Conservation (phyloP, 1,140 invertebrate genomes). For the Armadillidium nasatum region DNA sequence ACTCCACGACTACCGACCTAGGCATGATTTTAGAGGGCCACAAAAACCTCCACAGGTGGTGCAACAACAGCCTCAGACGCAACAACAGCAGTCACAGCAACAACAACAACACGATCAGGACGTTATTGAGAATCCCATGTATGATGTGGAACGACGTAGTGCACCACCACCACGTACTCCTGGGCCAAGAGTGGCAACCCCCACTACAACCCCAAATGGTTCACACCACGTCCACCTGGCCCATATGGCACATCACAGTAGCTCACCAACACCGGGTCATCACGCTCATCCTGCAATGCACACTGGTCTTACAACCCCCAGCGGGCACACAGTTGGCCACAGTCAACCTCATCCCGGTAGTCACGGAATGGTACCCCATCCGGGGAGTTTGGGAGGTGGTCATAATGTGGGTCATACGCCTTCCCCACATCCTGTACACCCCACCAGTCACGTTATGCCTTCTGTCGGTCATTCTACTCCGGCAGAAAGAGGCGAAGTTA, state of each 20-base stretch:
- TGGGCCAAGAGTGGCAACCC: conserved; percentile 29
- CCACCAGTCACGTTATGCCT: neutral
- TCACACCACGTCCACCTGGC: conserved; percentile 16
- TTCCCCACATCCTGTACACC: neutral
- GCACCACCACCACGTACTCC: conserved; percentile 32
- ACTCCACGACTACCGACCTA: conserved; percentile 41
- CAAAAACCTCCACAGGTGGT: conserved; percentile 27
- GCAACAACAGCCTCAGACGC: conserved; percentile 14
- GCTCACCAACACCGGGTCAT: conserved; percentile 27
- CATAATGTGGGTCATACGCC: neutral
- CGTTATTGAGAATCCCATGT: conserved; percentile 45
- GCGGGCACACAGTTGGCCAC: neutral
- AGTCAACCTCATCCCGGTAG: neutral
- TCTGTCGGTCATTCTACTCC: conserved; percentile 2
- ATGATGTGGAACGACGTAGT: conserved; percentile 41
- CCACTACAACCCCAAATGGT: conserved; percentile 33
- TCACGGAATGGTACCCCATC: neutral
- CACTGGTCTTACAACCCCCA: neutral
- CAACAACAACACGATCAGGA: conserved; percentile 40
- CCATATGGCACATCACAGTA: conserved; percentile 26
- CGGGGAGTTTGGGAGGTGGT: neutral
- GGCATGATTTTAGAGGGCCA: conserved; percentile 41
- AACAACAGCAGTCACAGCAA: conserved; percentile 10
- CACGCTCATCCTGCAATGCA: conserved; percentile 20
- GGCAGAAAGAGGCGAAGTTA: conserved; percentile 31